Evolutionary conservation across 1,140 invertebrate species (phyloP).

Genomic region (Mya arenaria): DNA sequence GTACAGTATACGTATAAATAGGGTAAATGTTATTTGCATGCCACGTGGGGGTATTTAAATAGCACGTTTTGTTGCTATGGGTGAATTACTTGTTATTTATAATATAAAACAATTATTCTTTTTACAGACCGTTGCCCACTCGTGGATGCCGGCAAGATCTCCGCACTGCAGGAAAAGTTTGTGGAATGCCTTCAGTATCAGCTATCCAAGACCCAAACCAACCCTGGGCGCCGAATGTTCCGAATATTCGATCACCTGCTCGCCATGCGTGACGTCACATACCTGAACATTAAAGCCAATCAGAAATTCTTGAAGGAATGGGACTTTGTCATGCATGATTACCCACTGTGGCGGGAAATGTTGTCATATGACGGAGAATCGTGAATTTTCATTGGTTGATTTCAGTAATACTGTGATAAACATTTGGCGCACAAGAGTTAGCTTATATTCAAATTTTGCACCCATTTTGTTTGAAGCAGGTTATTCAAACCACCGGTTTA

Average conservation of each 20-base stretch:
- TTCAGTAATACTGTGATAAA: no score
- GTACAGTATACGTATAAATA: no score
- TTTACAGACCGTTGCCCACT: conserved; percentile 49
- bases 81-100: no score
- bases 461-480: no score
- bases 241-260: conserved; percentile 22
- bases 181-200: conserved; percentile 48
- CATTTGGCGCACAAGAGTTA: no score
- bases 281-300: conserved; percentile 42
- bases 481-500: no score
- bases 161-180: conserved; percentile 39
- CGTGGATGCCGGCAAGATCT: conserved; percentile 30
- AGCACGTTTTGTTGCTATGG: no score
- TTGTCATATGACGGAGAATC: conserved; percentile 46
- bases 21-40: no score
- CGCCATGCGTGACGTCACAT: neutral
- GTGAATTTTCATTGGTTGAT: no score
- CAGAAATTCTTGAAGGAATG: conserved; percentile 45
- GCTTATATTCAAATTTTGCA: no score
- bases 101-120: no score
- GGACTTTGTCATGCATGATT: conserved; percentile 55
- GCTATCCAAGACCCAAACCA: neutral
- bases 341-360: conserved; percentile 55
- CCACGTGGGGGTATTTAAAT: no score
- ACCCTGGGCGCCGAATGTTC: conserved; percentile 24